phyloP scores from a whole-genome alignment of 2,113 vertebrate species.

The Lepisosteus osseus region DNA sequence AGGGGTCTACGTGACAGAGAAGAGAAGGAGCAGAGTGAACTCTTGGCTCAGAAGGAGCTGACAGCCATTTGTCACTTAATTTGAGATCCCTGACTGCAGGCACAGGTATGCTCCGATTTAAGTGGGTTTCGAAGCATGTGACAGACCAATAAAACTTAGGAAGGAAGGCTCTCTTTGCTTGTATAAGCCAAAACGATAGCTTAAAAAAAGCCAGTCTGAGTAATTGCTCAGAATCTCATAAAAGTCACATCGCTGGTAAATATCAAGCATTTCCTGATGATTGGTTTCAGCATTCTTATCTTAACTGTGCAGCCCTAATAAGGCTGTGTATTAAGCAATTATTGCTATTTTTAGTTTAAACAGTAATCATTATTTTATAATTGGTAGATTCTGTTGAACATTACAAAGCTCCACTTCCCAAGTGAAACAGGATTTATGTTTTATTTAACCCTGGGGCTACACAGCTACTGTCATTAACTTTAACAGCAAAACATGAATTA shows the following conservation, averaged over 20 bases:
- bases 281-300: slow-evolving; percentile 53
- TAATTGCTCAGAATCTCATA: slow-evolving; percentile 17
- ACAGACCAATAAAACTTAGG: no score
- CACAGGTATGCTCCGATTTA: no score
- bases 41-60: no score
- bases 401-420: slow-evolving; percentile 25
- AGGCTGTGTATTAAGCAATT: slow-evolving; percentile 57
- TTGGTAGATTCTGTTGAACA: slow-evolving; percentile 53
- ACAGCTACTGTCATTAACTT: slow-evolving; percentile 41
- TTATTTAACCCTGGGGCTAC: slow-evolving; percentile 38
- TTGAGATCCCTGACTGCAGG: no score
- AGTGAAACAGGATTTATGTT: slow-evolving; percentile 37
- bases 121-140: no score
- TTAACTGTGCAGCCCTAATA: slow-evolving; percentile 47
- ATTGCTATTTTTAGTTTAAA: slow-evolving; percentile 55
- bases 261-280: slow-evolving; percentile 41
- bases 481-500: slow-evolving; percentile 47
- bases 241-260: slow-evolving; percentile 38
- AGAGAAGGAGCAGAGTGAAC: no score
- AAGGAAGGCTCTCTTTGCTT: no score
- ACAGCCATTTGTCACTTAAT: no score
- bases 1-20: no score
- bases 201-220: not conserved
- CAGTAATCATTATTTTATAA: slow-evolving; percentile 58
- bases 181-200: not conserved